These are phyloP conservation scores for Hypanus sabinus DNA, from an alignment of 2,113 vertebrate genomes.

Conservation along the genomic window DNA sequence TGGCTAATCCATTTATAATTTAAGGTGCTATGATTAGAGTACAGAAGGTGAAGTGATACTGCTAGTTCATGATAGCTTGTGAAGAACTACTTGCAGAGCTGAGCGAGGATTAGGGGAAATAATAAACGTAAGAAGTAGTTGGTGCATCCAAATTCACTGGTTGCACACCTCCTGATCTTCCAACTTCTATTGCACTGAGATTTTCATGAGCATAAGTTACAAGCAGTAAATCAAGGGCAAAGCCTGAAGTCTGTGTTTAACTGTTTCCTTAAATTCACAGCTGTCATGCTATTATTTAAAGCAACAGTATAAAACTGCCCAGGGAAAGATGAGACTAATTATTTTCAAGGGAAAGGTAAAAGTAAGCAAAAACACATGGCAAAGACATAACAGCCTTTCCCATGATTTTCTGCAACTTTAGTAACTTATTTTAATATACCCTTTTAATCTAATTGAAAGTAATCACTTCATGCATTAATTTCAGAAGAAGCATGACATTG, in stretches of 20 bases:
- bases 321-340: not conserved
- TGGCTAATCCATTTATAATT: not conserved
- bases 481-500: not conserved
- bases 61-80: no score
- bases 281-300: not conserved
- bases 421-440: not conserved
- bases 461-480: not conserved
- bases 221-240: not conserved
- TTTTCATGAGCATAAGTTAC: not conserved
- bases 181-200: not conserved
- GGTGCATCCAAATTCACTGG: not conserved
- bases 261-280: not conserved
- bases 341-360: not conserved
- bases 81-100: not conserved
- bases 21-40: not conserved
- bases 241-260: not conserved
- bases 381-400: not conserved
- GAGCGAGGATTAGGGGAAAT: not conserved
- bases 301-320: not conserved
- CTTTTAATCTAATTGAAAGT: not conserved
- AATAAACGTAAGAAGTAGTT: not conserved
- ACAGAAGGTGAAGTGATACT: not conserved
- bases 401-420: not conserved
- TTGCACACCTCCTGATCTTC: not conserved
- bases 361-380: not conserved